phyloP scores from a whole-genome alignment of 1,140 invertebrate genomes.

The Macrotrachela quadricornifera region DNA sequence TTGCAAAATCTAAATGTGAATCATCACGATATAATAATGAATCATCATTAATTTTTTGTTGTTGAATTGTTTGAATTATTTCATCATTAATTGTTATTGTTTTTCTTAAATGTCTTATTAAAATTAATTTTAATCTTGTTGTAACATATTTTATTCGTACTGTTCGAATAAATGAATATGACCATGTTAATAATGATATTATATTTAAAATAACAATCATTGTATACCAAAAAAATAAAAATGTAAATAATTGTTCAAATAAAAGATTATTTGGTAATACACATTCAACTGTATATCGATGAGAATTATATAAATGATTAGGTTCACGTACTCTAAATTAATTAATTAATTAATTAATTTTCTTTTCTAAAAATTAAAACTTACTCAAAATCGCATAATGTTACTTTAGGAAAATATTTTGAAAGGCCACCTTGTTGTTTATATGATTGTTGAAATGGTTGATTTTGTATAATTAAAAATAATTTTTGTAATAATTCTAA shows the following conservation, averaged over 20 bases:
- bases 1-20: too few species aligned
- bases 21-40: too few species aligned
- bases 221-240: slow-evolving; percentile 28
- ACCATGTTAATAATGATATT: slow-evolving; percentile 17
- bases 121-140: slow-evolving; percentile 5
- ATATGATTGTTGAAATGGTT: too few species aligned
- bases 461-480: too few species aligned
- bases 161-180: slow-evolving; percentile 4
- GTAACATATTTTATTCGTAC: slow-evolving; percentile 5
- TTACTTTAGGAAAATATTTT: neutral
- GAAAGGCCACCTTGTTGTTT: neutral
- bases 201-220: slow-evolving; percentile 23
- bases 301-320: neutral
- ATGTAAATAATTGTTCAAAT: slow-evolving; percentile 29
- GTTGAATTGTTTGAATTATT: too few species aligned
- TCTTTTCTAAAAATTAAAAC: too few species aligned
- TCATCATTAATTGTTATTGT: too few species aligned
- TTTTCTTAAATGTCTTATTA: too few species aligned
- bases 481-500: neutral
- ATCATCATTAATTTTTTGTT: too few species aligned
- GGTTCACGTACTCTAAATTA: too few species aligned
- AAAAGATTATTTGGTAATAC: slow-evolving; percentile 28
- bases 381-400: neutral
- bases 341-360: too few species aligned
- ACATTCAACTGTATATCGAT: slow-evolving; percentile 24